Percentiles rank a stretch among this genome's conserved stretches.
Conservation (phyloP, 1,140 invertebrate species). For the Samia ricini region DNA sequence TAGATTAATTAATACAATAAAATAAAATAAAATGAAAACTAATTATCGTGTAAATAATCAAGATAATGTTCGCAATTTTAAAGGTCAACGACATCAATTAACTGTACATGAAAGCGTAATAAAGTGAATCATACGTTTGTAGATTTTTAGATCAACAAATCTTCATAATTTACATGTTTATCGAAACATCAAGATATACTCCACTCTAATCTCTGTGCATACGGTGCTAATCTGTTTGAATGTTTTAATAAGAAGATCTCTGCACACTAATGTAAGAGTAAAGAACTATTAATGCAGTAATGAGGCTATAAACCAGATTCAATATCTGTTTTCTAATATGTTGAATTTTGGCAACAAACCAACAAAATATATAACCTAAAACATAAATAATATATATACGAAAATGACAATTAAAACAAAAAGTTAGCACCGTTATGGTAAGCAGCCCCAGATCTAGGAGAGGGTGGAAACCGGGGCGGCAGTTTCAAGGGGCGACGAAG, state of each 20-base stretch:
- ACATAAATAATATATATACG: neutral
- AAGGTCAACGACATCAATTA: neutral
- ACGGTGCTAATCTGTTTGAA: neutral
- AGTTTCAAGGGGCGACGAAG: too few relatives aligned
- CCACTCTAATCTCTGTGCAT: neutral
- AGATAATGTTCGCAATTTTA: neutral
- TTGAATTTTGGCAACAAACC: neutral
- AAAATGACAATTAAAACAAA: too few relatives aligned
- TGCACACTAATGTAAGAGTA: neutral
- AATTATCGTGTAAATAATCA: neutral
- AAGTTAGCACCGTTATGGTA: too few relatives aligned
- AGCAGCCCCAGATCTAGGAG: too few relatives aligned
- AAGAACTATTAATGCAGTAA: neutral
- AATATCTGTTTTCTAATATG: neutral
- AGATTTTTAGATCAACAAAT: neutral
- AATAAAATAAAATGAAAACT: too few relatives aligned
- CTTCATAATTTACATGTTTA: neutral
- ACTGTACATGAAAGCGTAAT: conserved; percentile 1
- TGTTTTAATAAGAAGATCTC: neutral
- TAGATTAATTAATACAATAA: too few relatives aligned
- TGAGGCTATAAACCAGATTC: neutral
- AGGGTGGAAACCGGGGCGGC: too few relatives aligned
- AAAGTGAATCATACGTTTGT: conserved; percentile 2
- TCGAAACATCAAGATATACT: neutral
- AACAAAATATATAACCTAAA: neutral